These are phyloP conservation scores for Nyleta sp. DNA, from an alignment of 2,888 invertebrate genomes.

Conservation along the genomic window DNA sequence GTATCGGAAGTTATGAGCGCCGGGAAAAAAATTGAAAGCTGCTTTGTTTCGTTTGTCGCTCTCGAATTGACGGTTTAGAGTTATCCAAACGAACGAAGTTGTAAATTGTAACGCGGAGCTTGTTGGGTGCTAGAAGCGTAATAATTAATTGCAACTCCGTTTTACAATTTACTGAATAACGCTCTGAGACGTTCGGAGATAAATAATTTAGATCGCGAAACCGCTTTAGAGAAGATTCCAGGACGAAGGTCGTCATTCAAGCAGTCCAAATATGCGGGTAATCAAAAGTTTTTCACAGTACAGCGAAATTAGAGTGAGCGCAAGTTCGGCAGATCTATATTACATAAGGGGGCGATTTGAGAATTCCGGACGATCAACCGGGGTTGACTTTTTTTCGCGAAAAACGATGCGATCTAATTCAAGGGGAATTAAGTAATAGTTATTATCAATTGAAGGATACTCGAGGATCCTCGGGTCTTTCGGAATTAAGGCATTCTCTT, in stretches of 20 bases:
- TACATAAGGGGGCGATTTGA: neutral
- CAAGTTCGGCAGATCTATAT: no score
- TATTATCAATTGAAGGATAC: neutral
- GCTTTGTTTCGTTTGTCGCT: neutral
- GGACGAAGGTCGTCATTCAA: conserved; percentile 32
- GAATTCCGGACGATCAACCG: neutral
- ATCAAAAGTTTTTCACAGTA: conserved; percentile 76
- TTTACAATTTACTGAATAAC: no score
- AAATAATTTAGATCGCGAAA: conserved; percentile 30
- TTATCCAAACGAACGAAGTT: no score
- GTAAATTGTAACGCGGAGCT: no score
- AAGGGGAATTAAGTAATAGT: neutral
- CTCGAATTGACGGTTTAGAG: no score
- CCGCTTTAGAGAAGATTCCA: conserved; percentile 48
- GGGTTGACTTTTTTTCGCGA: no score
- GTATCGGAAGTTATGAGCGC: conserved; percentile 37
- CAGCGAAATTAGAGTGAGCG: conserved; percentile 11
- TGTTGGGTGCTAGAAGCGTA: no score
- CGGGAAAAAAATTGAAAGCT: conserved; percentile 27
- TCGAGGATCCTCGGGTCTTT: neutral
- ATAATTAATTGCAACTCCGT: no score
- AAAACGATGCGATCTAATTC: conserved; percentile 3
- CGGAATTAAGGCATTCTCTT: conserved; percentile 6
- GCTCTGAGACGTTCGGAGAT: conserved; percentile 1
- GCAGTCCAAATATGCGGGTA: conserved; percentile 78